phyloP scores from a whole-genome alignment of 2,113 vertebrate genomes.

The Oncorhynchus gorbuscha region DNA sequence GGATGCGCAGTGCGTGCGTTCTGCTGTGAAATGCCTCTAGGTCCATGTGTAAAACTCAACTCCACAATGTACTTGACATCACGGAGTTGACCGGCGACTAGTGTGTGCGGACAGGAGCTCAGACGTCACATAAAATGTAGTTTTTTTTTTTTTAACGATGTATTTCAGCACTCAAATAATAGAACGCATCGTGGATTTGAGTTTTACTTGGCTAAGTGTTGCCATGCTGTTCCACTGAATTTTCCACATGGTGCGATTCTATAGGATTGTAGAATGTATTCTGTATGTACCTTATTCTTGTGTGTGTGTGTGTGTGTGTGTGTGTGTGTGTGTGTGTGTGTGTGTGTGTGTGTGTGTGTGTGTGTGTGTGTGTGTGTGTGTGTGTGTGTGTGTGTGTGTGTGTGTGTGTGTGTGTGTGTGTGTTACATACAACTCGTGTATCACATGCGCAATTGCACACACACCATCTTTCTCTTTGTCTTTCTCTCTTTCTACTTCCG shows the following conservation, averaged over 20 bases:
- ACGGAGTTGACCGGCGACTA: too few relatives aligned
- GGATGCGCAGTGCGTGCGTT: conserved; percentile 61
- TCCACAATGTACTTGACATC: too few relatives aligned
- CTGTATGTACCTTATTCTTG: background rate
- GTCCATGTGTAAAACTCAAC: background rate
- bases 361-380: background rate
- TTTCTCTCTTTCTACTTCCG: too few relatives aligned
- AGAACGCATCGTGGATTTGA: too few relatives aligned
- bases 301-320: too few relatives aligned
- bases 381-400: background rate
- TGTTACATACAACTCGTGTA: background rate
- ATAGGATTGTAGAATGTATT: background rate
- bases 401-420: background rate
- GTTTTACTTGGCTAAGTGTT: too few relatives aligned
- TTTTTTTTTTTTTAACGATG: background rate
- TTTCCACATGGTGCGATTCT: background rate
- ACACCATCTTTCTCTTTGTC: background rate
- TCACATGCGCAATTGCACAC: background rate
- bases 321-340: too few relatives aligned
- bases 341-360: too few relatives aligned
- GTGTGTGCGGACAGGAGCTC: too few relatives aligned
- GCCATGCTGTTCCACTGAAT: background rate
- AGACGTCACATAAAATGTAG: too few relatives aligned
- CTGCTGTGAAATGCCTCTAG: conserved; percentile 34
- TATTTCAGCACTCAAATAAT: background rate